Evolutionary conservation across 2,113 vertebrate species (phyloP).

Genomic region (Azemiops feae): DNA sequence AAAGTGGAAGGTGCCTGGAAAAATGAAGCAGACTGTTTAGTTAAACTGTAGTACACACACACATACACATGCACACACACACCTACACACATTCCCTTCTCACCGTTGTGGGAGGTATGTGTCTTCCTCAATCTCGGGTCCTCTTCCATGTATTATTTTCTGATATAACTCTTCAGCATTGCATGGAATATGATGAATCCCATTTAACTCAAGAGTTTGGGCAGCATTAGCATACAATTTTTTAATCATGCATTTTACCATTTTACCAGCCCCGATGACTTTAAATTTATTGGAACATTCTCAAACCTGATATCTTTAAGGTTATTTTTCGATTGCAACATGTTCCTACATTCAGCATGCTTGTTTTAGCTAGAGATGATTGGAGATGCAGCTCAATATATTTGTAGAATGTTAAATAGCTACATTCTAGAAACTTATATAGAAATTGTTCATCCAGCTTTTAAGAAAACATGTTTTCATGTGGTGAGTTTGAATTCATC

Average conservation of each 20-base stretch:
- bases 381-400: neutral
- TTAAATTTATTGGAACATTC: neutral
- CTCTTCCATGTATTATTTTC: slow-evolving; percentile 17
- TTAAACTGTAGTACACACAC: neutral
- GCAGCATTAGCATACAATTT: neutral
- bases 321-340: neutral
- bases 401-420: neutral
- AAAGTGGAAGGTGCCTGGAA: slow-evolving; percentile 5
- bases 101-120: neutral
- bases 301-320: neutral
- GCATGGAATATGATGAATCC: slow-evolving; percentile 1
- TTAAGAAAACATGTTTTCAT: slow-evolving; percentile 35
- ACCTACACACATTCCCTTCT: neutral
- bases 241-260: neutral
- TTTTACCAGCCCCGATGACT: neutral
- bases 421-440: neutral
- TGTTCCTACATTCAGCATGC: neutral
- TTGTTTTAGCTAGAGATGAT: neutral
- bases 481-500: neutral
- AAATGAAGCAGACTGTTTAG: neutral
- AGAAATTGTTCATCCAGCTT: slow-evolving; percentile 36
- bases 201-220: neutral
- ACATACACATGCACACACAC: too few species aligned
- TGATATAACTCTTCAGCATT: slow-evolving; percentile 15
- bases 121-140: too few species aligned